Evolutionary conservation across 2,888 invertebrate species (phyloP).

Genomic region (Rhabditophanes sp.): DNA sequence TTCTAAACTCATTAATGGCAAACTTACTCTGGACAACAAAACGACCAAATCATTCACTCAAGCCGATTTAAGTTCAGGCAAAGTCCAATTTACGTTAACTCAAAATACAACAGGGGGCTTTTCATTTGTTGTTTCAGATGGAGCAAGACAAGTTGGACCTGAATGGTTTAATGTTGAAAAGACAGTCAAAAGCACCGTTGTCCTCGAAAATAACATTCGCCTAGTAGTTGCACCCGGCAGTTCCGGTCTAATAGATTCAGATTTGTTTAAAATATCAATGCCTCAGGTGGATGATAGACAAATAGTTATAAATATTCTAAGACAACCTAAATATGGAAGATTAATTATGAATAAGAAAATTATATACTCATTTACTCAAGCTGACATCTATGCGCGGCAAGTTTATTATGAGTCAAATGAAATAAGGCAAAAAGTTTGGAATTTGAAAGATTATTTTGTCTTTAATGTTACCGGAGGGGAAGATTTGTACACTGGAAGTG

Average conservation of each 20-base stretch:
- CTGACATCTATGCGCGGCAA: constrained; percentile 13
- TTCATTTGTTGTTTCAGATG: constrained; percentile 36
- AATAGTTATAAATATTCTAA: neutral
- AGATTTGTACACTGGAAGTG: too few species aligned
- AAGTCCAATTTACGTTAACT: constrained; percentile 2
- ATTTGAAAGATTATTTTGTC: constrained; percentile 14
- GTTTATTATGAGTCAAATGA: constrained; percentile 13
- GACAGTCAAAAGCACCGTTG: constrained; percentile 2
- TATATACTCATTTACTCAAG: constrained; percentile 17
- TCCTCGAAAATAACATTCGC: constrained; percentile 16
- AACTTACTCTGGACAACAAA: too few species aligned
- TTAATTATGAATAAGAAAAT: too few species aligned
- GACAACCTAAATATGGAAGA: too few species aligned
- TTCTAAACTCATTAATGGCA: too few species aligned
- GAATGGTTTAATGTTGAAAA: constrained; percentile 37
- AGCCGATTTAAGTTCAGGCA: constrained; percentile 8
- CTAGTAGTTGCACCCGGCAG: constrained; percentile 20
- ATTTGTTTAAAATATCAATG: constrained; percentile 28
- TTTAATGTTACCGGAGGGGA: constrained; percentile 11
- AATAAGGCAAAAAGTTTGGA: constrained; percentile 13
- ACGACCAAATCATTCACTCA: constrained; percentile 18
- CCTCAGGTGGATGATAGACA: constrained; percentile 10
- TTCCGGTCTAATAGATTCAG: constrained; percentile 22
- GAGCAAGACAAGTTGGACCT: constrained; percentile 28
- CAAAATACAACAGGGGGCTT: constrained; percentile 21